phyloP scores from a whole-genome alignment of 1,140 invertebrate genomes.

The Brachystomella parvula region DNA sequence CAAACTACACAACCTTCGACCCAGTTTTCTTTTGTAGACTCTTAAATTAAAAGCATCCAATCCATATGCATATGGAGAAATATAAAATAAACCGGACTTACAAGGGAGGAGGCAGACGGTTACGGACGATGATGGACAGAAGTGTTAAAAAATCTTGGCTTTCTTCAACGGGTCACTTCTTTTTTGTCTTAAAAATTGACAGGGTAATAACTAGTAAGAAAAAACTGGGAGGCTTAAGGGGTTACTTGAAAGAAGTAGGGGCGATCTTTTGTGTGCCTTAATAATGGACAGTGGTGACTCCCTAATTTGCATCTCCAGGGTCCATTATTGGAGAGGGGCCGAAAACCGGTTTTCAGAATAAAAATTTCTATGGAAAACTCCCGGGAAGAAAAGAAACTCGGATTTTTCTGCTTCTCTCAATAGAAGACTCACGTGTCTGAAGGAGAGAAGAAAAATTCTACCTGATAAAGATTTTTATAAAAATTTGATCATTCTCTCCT shows the following conservation, averaged over 20 bases:
- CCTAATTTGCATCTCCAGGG: constrained; percentile 33
- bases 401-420: not conserved
- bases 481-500: too few relatives aligned
- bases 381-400: not conserved
- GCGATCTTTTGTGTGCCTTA: constrained; percentile 2
- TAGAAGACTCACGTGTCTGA: too few relatives aligned
- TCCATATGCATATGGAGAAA: not conserved
- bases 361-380: constrained; percentile 13
- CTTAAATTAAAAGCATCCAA: not conserved
- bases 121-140: not conserved
- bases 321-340: constrained; percentile 10
- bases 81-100: constrained; percentile 5
- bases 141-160: not conserved
- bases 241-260: not conserved
- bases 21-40: not conserved
- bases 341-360: constrained; percentile 29
- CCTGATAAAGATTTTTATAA: too few relatives aligned
- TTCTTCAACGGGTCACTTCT: not conserved
- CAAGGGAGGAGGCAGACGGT: not conserved
- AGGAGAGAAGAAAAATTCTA: too few relatives aligned
- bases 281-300: constrained; percentile 36
- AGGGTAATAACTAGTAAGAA: too few relatives aligned
- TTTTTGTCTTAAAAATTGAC: too few relatives aligned
- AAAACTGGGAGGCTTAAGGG: not conserved
- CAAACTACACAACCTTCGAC: too few relatives aligned